Base-by-base conservation (phyloP, 2,888 invertebrate species). In the Phlogophora meticulosa region DNA sequence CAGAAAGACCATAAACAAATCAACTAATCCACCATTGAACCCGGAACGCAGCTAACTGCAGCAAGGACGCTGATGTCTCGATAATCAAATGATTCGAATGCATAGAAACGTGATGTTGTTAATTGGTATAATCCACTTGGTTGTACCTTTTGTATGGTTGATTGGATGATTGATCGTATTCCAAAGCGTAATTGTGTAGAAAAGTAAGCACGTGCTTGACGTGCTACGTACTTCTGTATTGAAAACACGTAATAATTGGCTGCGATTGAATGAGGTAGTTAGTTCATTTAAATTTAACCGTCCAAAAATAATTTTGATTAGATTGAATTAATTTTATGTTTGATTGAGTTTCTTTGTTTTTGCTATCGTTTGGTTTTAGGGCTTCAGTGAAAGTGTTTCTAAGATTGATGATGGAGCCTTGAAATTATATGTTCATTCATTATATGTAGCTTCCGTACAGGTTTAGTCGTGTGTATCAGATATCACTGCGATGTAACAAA, bases 21-120 rank as follows among this genome's bases (percentile, higher is more conserved):
- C 28, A 36, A 42, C 13, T 68, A 52, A 75, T 75, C 38, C 49
- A 7, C n/a, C 1, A 36, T 46, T 17, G 42, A 46, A 48, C 52
- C 42, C 45, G 70, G 62, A 75, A 53, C 38, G 49, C 49, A 28
- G 40, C 17, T 65, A 52, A 49, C 46, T 53, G 38, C 40, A 1
- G n/a, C 42, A 46, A 56, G 45, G 51, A 34, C 38, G 28, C 28
- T 49, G 11, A 34, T 28, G 7, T 38, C 40, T 46, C 22, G 45
- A 22, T 74, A 40, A 34, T 56, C n/a, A 52, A 72, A 42, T 40
- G 15, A 72, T 63, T 40, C 15, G 4, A 38, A 45, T 17, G 32
- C 17, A 53, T 7, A 17, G 20, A 69, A 76, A 57, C 46, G 42
- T 73, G 56, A 76, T 48, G 22, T 43, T 22, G 17, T 7, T 76